phyloP scores from a whole-genome alignment of 1,140 invertebrate species.

The Microplitis mediator region DNA sequence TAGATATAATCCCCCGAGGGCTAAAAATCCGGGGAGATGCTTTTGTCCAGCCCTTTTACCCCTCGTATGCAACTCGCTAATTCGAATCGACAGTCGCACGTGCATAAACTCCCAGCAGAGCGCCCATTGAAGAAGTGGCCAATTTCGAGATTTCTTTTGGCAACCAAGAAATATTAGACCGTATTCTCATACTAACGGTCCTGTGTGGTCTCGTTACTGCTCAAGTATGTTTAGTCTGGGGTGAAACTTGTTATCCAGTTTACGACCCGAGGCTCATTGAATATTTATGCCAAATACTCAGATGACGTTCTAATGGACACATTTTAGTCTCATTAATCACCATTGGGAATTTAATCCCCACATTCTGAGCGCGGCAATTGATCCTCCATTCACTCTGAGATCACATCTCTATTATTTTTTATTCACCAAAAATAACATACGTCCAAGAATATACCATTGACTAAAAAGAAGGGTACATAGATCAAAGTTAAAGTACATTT shows the following conservation, averaged over 20 bases:
- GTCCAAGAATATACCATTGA: no score
- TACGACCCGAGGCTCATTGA: slow-evolving; percentile 1
- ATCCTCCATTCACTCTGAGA: background rate
- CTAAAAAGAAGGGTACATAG: no score
- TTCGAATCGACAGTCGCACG: slow-evolving; percentile 49
- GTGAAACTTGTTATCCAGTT: slow-evolving; percentile 24
- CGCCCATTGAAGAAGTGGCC: slow-evolving; percentile 10
- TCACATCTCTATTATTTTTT: background rate
- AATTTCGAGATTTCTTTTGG: slow-evolving; percentile 13
- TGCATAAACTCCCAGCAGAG: slow-evolving; percentile 38
- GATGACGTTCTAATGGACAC: slow-evolving; percentile 25
- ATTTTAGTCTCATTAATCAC: slow-evolving; percentile 14
- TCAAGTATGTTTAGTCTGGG: background rate
- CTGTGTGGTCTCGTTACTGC: no score
- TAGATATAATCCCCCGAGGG: slow-evolving; percentile 13
- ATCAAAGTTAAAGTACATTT: background rate
- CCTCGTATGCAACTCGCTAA: slow-evolving; percentile 33
- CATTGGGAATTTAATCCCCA: background rate
- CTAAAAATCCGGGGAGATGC: slow-evolving; percentile 10
- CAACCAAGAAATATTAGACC: background rate
- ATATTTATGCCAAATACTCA: slow-evolving; percentile 17
- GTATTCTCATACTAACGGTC: no score
- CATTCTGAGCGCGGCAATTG: background rate
- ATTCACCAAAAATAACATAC: background rate
- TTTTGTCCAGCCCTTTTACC: slow-evolving; percentile 26